phyloP scores from a whole-genome alignment of 2,797 vertebrate species.

The Myotis planiceps region DNA sequence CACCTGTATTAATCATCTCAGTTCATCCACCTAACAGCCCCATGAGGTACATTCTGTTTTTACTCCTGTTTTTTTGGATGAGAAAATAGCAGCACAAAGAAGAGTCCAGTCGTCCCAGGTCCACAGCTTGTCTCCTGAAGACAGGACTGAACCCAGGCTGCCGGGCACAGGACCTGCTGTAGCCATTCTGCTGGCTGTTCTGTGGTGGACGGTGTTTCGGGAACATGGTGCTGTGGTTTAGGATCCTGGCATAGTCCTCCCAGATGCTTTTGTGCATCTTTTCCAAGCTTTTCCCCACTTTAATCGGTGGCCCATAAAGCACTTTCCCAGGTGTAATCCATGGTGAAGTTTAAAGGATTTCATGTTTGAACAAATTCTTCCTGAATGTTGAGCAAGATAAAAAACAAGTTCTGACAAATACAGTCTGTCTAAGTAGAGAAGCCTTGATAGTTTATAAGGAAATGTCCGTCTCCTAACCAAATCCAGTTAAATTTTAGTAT shows the following conservation, averaged over 20 bases:
- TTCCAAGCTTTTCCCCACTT: background rate
- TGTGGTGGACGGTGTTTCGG: fast-evolving
- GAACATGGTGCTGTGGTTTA: background rate
- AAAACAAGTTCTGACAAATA: conserved; percentile 45
- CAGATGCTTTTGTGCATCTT: background rate
- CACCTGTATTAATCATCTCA: background rate
- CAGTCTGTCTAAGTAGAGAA: background rate
- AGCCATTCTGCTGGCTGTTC: background rate
- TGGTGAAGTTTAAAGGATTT: conserved; percentile 17
- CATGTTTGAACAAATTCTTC: conserved; percentile 65
- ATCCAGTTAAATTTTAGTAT: background rate
- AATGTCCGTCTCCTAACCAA: background rate
- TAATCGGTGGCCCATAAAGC: conserved; percentile 41
- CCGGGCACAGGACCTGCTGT: background rate
- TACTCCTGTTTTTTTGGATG: background rate
- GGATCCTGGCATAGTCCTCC: background rate
- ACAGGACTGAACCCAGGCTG: background rate
- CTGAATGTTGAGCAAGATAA: conserved; percentile 47
- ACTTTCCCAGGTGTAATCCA: conserved; percentile 19
- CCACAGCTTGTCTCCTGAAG: background rate
- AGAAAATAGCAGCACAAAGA: background rate
- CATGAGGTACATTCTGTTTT: background rate
- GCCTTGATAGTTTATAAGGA: background rate
- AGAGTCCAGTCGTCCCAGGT: background rate
- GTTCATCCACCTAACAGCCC: background rate